These are phyloP conservation scores for Thelaira solivaga DNA, from an alignment of 2,888 invertebrate species.

Conservation along the genomic window DNA sequence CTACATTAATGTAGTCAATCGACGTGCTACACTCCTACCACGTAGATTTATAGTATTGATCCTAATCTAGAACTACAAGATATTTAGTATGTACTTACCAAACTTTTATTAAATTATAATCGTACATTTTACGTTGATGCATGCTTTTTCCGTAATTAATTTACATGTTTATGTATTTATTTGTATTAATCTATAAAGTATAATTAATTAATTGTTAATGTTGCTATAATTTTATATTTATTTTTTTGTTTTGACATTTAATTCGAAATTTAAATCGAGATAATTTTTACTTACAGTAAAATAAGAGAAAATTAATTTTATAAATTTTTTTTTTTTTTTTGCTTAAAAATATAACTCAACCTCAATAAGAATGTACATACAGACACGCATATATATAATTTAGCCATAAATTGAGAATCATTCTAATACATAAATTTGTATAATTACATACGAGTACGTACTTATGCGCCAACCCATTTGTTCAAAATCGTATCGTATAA, in stretches of 20 bases:
- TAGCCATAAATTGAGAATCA: no score
- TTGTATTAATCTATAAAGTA: conserved; percentile 4
- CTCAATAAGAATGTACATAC: conserved; percentile 29
- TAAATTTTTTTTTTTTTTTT: conserved; percentile 10
- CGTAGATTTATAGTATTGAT: conserved; percentile 12
- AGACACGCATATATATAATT: not conserved
- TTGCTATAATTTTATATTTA: conserved; percentile 8
- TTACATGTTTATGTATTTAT: not conserved
- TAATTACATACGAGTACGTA: no score
- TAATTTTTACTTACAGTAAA: not conserved
- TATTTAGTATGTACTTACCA: not conserved
- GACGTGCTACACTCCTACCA: conserved; percentile 13
- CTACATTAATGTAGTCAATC: conserved; percentile 15
- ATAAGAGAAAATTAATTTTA: not conserved
- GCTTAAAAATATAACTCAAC: conserved; percentile 14
- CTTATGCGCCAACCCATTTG: no score
- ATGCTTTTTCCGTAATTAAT: conserved; percentile 43
- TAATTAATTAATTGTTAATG: conserved; percentile 3
- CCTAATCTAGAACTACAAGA: not conserved
- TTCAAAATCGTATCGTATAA: no score
- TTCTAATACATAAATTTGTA: no score
- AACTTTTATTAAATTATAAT: conserved; percentile 10
- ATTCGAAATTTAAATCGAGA: conserved; percentile 12
- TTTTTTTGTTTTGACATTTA: conserved; percentile 19
- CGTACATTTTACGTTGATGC: conserved; percentile 47